Conservation (phyloP, 2,113 vertebrate genomes). For the Herpetotheres cachinnans region DNA sequence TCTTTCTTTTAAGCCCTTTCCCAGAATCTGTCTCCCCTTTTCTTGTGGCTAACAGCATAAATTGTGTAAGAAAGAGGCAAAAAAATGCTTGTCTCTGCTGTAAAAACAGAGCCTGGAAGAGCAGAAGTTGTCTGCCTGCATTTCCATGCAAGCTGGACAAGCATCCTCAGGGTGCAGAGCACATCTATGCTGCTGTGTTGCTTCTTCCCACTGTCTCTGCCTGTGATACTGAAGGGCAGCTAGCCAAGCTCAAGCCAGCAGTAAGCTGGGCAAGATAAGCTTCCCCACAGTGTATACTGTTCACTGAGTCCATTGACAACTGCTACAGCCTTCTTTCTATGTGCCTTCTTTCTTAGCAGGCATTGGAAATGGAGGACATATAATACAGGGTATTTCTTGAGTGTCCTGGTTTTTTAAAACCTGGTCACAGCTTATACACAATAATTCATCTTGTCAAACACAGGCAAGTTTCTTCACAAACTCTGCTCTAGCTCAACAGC, state of each 20-base stretch:
- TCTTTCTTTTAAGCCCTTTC: not conserved
- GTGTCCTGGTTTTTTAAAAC: not conserved
- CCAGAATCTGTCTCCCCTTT: fast-evolving
- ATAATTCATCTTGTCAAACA: not conserved
- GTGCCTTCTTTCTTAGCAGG: not conserved
- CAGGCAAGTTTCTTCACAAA: not conserved
- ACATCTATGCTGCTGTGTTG: not conserved
- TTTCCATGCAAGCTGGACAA: not conserved
- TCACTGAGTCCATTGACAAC: not conserved
- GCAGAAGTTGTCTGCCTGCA: not conserved
- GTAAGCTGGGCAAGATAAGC: not conserved
- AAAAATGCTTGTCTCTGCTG: not conserved
- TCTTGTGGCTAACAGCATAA: not conserved
- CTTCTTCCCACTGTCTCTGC: not conserved
- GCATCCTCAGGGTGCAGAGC: not conserved
- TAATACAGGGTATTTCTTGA: not conserved
- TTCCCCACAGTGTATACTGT: not conserved
- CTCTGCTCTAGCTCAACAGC: not conserved
- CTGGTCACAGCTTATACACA: fast-evolving
- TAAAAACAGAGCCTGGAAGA: not conserved
- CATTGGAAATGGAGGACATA: not conserved
- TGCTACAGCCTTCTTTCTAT: not conserved
- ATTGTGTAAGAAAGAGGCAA: not conserved
- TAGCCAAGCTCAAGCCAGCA: not conserved
- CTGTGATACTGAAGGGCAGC: not conserved